phyloP scores from a whole-genome alignment of 2,888 invertebrate genomes.

The Drosophila stalkeri region DNA sequence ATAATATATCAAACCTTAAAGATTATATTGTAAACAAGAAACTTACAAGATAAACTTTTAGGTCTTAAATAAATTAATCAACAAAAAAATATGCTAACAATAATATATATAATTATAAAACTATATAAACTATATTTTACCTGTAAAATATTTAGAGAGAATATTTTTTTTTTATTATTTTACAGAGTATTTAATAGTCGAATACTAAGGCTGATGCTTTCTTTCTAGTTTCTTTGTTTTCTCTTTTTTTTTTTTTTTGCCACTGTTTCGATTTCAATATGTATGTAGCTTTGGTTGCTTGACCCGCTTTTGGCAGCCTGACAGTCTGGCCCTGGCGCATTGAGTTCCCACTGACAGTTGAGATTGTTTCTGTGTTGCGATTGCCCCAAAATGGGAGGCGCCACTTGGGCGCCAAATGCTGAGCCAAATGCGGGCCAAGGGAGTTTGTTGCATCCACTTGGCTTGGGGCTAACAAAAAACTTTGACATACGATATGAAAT shows the following conservation, averaged over 20 bases:
- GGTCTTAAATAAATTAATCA: no score
- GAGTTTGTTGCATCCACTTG: conserved; percentile 19
- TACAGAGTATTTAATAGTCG: conserved; percentile 14
- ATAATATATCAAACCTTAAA: no score
- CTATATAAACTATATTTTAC: no score
- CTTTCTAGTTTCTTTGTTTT: not conserved
- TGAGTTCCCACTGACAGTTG: conserved; percentile 56
- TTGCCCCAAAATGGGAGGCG: conserved; percentile 42
- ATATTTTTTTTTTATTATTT: not conserved
- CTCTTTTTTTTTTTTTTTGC: conserved; percentile 19
- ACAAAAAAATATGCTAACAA: no score
- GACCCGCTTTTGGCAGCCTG: conserved; percentile 74
- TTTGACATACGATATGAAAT: conserved; percentile 17
- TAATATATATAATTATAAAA: no score
- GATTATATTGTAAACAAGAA: no score
- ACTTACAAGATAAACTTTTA: no score
- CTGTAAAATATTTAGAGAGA: no score
- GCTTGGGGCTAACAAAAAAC: conserved; percentile 9
- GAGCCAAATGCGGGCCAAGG: conserved; percentile 31
- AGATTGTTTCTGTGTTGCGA: conserved; percentile 50
- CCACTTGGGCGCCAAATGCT: conserved; percentile 49
- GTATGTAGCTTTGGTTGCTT: conserved; percentile 49
- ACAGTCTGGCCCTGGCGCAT: conserved; percentile 68
- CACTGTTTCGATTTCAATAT: conserved; percentile 54
- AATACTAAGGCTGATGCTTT: not conserved